Conservation (phyloP, 2,888 invertebrate species). For the Myopa tessellatipennis region DNA sequence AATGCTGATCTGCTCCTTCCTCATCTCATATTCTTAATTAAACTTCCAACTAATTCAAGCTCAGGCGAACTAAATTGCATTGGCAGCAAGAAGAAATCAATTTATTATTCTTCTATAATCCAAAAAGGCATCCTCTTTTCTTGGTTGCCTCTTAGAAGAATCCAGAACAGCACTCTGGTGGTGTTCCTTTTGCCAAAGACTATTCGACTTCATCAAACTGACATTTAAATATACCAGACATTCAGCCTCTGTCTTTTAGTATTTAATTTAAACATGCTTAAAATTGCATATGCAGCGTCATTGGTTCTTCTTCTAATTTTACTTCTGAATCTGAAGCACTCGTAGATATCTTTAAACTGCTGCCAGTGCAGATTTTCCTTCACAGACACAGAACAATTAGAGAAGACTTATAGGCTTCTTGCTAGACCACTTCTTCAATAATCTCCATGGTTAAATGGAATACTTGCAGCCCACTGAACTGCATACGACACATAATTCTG, state of each 20-base stretch:
- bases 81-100: neutral
- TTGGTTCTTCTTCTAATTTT: no score
- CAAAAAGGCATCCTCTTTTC: no score
- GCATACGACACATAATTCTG: slow-evolving; percentile 16
- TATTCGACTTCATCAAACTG: neutral
- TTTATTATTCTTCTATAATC: neutral
- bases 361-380: neutral
- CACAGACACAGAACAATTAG: neutral
- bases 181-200: neutral
- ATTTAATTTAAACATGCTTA: no score
- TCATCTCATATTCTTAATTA: neutral
- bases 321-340: no score
- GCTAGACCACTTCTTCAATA: neutral
- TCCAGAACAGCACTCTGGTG: no score
- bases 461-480: slow-evolving; percentile 32
- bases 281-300: no score
- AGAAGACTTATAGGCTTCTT: neutral
- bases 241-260: no score
- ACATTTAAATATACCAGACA: neutral
- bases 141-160: neutral
- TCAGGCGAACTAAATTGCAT: neutral
- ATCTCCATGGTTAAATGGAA: slow-evolving; percentile 26
- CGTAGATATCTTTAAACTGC: neutral
- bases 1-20: neutral
- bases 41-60: slow-evolving; percentile 19